Conservation (phyloP, 2,888 invertebrate species). For the Drosophila macrothrix region DNA sequence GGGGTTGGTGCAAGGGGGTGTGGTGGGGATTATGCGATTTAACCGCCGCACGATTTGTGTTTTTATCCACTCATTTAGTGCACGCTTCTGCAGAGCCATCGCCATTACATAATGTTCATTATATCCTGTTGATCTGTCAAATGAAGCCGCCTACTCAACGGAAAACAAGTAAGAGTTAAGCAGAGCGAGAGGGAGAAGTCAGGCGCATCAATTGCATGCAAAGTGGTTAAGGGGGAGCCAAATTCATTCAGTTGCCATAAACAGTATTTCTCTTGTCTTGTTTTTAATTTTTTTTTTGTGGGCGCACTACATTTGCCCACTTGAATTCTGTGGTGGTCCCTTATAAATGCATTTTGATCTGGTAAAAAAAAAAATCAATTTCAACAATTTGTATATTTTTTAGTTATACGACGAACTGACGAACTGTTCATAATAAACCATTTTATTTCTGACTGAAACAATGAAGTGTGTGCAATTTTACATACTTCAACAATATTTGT, state of each 20-base stretch:
- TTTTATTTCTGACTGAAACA: not conserved
- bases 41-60: slow-evolving; percentile 39
- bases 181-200: too few species aligned
- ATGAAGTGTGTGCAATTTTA: not conserved
- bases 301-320: slow-evolving; percentile 1
- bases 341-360: slow-evolving; percentile 18
- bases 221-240: slow-evolving; percentile 27
- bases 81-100: slow-evolving; percentile 63
- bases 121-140: slow-evolving; percentile 79
- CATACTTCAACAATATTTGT: not conserved
- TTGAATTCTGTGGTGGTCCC: not conserved
- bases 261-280: slow-evolving; percentile 17
- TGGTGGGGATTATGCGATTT: not conserved
- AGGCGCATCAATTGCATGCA: slow-evolving; percentile 56
- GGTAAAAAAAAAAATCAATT: not conserved
- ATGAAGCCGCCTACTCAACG: slow-evolving; percentile 54
- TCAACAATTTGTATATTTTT: not conserved
- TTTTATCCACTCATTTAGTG: slow-evolving; percentile 74
- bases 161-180: not conserved
- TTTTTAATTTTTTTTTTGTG: not conserved
- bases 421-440: not conserved
- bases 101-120: slow-evolving; percentile 76
- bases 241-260: slow-evolving; percentile 36
- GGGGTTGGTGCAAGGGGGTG: too few species aligned
- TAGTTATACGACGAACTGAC: not conserved